Percentiles rank a stretch among this genome's conserved stretches.
Evolutionary conservation across 2,797 vertebrate genomes (phyloP).

Genomic region (Dallia pectoralis): DNA sequence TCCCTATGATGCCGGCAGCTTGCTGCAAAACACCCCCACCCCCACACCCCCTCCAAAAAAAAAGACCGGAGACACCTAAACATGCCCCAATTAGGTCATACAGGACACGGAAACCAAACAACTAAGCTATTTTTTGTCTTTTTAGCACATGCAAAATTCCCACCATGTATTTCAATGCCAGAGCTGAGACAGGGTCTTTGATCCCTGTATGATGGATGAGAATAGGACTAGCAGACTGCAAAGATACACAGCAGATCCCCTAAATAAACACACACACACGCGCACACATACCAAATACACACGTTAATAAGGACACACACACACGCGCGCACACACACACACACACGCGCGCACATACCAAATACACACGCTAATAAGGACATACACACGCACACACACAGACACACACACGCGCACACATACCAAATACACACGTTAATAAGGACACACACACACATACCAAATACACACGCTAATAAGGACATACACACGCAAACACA

Average conservation of each 20-base stretch:
- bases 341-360: background rate
- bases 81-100: background rate
- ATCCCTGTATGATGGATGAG: constrained; percentile 59
- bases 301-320: no score
- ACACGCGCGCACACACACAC: no score
- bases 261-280: background rate
- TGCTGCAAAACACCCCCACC: background rate
- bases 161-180: background rate
- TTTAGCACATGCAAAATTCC: background rate
- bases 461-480: no score
- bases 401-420: no score
- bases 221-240: background rate
- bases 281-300: background rate
- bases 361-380: background rate
- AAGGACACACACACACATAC: no score
- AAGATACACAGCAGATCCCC: background rate
- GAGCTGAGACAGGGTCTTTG: background rate
- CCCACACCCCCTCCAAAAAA: no score
- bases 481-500: no score
- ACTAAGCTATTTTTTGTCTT: background rate
- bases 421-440: no score
- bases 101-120: background rate
- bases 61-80: constrained; percentile 12
- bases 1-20: constrained; percentile 36
- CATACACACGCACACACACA: background rate